Base-by-base conservation (phyloP, 2,888 invertebrate genomes). In the Ennomos fuscantarius region DNA sequence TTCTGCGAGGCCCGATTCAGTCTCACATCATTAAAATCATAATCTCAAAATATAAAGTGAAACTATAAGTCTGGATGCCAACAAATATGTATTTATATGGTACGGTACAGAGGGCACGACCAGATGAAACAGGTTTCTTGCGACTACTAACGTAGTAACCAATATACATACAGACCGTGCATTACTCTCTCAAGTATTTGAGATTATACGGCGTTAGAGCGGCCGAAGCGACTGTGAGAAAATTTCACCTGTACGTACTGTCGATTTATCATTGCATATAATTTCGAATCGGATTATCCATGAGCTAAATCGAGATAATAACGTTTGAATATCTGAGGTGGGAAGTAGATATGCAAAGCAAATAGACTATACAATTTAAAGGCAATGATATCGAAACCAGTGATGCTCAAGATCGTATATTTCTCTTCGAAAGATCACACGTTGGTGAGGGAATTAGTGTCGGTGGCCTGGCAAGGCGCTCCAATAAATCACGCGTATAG, bases 81-180 rank as follows among this genome's bases (percentile, higher is more conserved):
- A 78, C 65, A 62, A 62, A 83, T 82, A 79, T 82, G 78, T 24
- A 24, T 24, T 77, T 78, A 77, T 76, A 80, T 73, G 75, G 75
- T 82, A 82, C 81, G 78, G 84, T 81, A 86, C 89, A 87, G 87
- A 89, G 89, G 87, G 88, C 90, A 88, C 78, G 84, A 81, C 78
- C 82, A 79, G 74, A 62, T 66, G 65, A 78, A 87, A 91, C 91
- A 83, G 89, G 91, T 91, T 91, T 84, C 69, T 73, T 77, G 82
- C 65, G 80, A 82, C 89, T 89, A 87, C 86, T 87, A 87, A 76
- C 86, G 87, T 84, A 89, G 86, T 89, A 86, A 89, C 89, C 87
- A 89, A 89, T 87, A 89, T 89, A 87, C 86, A 86, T 86, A 84
- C 81, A 76, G 78, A 81, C 79, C 83, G 84, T 85, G 82, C 84